Evolutionary conservation across 2,797 vertebrate genomes (phyloP), one percentile per base, ranked within the genome.

Genomic region (Nannoperca australis): DNA sequence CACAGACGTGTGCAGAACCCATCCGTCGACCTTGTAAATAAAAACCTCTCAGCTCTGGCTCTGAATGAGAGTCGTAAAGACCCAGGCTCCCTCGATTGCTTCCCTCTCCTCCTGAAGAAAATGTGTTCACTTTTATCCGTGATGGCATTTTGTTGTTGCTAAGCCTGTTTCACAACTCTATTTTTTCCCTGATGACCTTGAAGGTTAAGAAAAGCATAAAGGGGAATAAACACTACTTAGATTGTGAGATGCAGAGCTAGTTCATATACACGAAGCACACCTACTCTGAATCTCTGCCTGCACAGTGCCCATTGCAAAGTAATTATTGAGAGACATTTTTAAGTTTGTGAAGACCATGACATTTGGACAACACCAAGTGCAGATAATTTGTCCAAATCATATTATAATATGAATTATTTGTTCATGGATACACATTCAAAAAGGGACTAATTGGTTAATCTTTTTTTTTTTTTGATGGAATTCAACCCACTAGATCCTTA

Each of bases 11-110:
- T 45, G 78, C 49, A 53, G 77, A 77, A 67, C 51, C 69, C 75
- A 58, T 47, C 59, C 36, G n/a, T 61, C 47, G 22, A 60, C 78
- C 71, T 72, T 78, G 78, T 88, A 83, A 86, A 89, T 83, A 85
- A 86, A 81, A 85, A 17, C 22, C 36, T 68, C 67, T 78, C 71
- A 53, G 62, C 77, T 66, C n/a, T 0, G 14, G 49, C 32, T 79
- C 60, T 66, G 79, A 85, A 68, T 42, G 47, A 62, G 62, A 65
- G 51, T 62, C 47, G 60, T 79, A 81, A 83, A 78, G 27, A 76
- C 71, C 17, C 73, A 66, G 44, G 51, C 54, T n/a, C 56, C 49
- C 4, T 34, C 7, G 8, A 53, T 56, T 70, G 30, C 77, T 60
- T 53, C 72, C 42, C 34, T 70, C 51, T 70, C 63, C 38, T 40